Conservation (phyloP, 1,140 invertebrate species). For the Drosophila pandora region DNA sequence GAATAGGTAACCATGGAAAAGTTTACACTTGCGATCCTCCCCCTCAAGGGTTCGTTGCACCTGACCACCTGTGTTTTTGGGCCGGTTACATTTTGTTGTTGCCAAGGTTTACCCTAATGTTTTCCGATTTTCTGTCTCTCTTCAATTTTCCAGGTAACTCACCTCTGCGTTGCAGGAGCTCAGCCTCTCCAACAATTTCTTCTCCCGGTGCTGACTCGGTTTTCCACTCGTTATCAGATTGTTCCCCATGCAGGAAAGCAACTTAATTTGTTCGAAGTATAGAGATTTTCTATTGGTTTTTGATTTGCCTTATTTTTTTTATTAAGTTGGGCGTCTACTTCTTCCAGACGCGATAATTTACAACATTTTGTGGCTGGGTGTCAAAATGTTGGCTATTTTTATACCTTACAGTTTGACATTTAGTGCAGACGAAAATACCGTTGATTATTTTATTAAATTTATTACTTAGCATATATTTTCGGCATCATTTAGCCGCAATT, state of each 20-base stretch:
- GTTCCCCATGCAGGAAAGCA: slow-evolving; percentile 59
- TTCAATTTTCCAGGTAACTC: slow-evolving; percentile 27
- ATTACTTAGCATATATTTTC: slow-evolving; percentile 1
- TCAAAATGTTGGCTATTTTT: neutral
- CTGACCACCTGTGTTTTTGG: slow-evolving; percentile 26
- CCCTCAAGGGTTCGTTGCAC: slow-evolving; percentile 14
- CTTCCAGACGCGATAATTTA: neutral
- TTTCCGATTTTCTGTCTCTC: slow-evolving; percentile 12
- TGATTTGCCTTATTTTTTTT: neutral
- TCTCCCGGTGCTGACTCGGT: slow-evolving; percentile 50
- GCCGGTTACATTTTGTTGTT: slow-evolving; percentile 14
- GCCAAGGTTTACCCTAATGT: slow-evolving; percentile 24
- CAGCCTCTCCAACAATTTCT: slow-evolving; percentile 45
- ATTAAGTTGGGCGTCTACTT: neutral
- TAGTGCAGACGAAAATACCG: neutral
- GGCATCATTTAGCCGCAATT: neutral
- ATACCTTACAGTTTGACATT: neutral
- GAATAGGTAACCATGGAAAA: neutral
- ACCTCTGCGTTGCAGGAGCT: slow-evolving; percentile 58
- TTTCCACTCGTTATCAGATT: slow-evolving; percentile 44
- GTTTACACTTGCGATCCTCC: slow-evolving; percentile 9
- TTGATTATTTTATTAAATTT: neutral
- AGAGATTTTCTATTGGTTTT: slow-evolving; percentile 7
- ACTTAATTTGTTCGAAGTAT: slow-evolving; percentile 2
- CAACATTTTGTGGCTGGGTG: slow-evolving; percentile 4